A percentile compares a stretch with the other conserved stretches of the same genome.
phyloP scores from a whole-genome alignment of 2,797 vertebrate genomes.

The Nasua narica region DNA sequence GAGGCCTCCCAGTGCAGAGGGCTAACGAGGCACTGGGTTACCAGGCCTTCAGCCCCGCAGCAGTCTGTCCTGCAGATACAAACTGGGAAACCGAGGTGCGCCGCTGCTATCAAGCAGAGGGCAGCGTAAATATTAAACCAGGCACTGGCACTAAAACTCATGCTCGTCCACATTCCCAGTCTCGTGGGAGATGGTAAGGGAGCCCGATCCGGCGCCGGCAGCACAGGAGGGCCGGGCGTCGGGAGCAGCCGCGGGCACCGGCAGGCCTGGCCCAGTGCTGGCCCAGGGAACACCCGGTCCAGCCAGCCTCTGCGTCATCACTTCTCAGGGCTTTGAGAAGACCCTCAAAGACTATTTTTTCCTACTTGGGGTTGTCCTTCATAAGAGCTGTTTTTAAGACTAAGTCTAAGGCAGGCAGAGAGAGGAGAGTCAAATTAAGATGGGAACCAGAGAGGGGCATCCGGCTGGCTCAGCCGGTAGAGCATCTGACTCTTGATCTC shows the following conservation, averaged over 20 bases:
- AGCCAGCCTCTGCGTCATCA: neutral
- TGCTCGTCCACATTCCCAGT: neutral
- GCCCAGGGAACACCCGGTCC: no score
- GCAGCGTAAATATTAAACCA: no score
- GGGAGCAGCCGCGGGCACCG: accelerated
- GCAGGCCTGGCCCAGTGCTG: neutral
- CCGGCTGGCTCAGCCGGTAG: no score
- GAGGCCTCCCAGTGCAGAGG: neutral
- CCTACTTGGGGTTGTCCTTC: neutral
- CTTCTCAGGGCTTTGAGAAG: neutral
- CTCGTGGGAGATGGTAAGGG: no score
- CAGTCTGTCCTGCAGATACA: neutral
- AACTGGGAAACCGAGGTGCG: neutral
- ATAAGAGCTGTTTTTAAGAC: neutral
- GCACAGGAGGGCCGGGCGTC: accelerated
- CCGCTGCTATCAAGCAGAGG: neutral
- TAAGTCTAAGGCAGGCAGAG: neutral
- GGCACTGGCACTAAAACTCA: neutral
- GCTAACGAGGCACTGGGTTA: neutral
- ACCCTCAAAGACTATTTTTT: neutral
- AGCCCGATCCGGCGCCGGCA: neutral
- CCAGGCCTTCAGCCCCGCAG: neutral
- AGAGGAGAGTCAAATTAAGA: neutral
- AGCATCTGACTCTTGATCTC: no score
- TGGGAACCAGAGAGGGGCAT: no score